A percentile compares a stretch with the other conserved stretches of the same genome.
These are phyloP conservation scores for Tenualosa thibaudeaui DNA, from an alignment of 2,797 vertebrate species.

Conservation along the genomic window DNA sequence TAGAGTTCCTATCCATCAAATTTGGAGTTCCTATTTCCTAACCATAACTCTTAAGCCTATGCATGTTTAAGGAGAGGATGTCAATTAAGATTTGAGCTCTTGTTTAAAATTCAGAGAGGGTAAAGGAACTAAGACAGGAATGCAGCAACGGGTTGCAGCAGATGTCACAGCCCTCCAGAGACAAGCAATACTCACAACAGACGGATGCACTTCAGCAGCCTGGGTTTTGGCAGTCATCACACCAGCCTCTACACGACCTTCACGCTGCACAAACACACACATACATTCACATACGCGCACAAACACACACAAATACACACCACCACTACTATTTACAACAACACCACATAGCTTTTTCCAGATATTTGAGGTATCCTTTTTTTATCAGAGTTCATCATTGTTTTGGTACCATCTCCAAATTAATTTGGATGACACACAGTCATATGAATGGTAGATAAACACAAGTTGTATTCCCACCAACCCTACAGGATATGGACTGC, in stretches of 20 bases:
- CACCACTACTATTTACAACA: background rate
- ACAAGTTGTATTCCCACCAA: no score
- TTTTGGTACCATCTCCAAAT: no score
- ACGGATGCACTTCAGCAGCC: constrained; percentile 54
- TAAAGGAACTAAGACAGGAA: constrained; percentile 52
- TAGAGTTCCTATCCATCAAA: background rate
- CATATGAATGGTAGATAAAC: no score
- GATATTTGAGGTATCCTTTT: no score
- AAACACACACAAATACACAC: background rate
- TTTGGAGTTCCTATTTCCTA: background rate
- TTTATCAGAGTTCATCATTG: no score
- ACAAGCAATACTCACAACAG: constrained; percentile 74
- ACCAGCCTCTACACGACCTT: constrained; percentile 87
- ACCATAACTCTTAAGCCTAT: background rate
- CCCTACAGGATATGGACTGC: no score
- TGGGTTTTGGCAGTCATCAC: constrained; percentile 82
- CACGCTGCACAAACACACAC: constrained; percentile 74
- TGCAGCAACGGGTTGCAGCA: constrained; percentile 42
- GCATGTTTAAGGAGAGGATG: background rate
- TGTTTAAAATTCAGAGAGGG: constrained; percentile 61
- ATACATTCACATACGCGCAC: background rate
- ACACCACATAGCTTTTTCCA: background rate
- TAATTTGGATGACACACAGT: no score
- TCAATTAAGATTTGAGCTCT: constrained; percentile 21
- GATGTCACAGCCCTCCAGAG: constrained; percentile 44